Base-by-base conservation (phyloP, 2,888 invertebrate genomes). In the Phymatocera aterrima region DNA sequence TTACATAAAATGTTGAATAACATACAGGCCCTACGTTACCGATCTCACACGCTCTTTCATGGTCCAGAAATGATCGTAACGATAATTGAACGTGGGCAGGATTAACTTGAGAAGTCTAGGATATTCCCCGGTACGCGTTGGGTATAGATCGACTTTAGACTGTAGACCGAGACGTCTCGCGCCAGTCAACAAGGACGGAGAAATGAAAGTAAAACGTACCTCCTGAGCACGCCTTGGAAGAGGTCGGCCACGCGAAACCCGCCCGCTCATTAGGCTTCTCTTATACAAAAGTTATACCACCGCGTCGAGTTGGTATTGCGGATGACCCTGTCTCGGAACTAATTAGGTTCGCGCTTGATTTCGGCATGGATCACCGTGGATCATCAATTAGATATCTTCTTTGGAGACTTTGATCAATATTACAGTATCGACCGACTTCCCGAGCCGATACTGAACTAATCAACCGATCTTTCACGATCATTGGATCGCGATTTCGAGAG, bases 171-270 rank as follows among this genome's bases (percentile, higher is more conserved):
- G 28, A n/a, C 28, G 37, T 64, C 64, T 64, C 37, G 48, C 24
- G 34, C n/a, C 12, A 51, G 51, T 34, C 81, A 81, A 79, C 83
- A 85, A 85, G 84, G 84, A 84, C 84, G 81, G 83, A 83, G 84
- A 84, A 85, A 84, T 85, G 84, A 85, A 85, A 85, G 85, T 85
- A 82, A 85, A 85, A 84, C 79, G 15, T 48, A 72, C 43, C 43
- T 5, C 48, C n/a, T 37, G 64, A 64, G 18, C 34, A 72, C 72
- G 72, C 72, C 72, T 72, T 34, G 8, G 51, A 72, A 34, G 51
- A 72, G 31, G 51, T 72, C 28, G 46, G 70, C 48, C 72, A 15
- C 34, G 18, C 51, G 21, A 21, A 68, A 24, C 28, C 24, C 24
- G n/a, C 68, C 46, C 51, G 21, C 48, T 72, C 34, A 43, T 72